These are phyloP conservation scores for Astyanax mexicanus DNA, from an alignment of 2,797 vertebrate genomes.

Conservation along the genomic window DNA sequence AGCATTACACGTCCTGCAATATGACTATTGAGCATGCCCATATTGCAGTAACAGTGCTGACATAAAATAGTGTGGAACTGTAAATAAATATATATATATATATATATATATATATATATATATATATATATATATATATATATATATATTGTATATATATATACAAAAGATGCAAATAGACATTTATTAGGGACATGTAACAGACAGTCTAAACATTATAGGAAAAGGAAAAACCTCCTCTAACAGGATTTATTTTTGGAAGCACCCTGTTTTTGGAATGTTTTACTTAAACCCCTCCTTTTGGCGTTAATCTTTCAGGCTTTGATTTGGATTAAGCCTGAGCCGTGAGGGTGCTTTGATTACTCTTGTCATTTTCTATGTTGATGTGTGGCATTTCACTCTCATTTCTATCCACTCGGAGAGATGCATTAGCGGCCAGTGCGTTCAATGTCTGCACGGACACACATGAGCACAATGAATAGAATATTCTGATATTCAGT, in stretches of 20 bases:
- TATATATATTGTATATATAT: too few species aligned
- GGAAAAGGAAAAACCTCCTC: background rate
- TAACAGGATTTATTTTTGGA: constrained; percentile 8
- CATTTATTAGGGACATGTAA: background rate
- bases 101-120: too few species aligned
- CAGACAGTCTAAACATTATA: background rate
- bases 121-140: too few species aligned
- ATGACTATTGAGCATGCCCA: too few species aligned
- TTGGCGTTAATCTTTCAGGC: constrained; percentile 40
- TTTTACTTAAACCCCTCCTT: constrained; percentile 9
- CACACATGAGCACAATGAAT: constrained; percentile 12
- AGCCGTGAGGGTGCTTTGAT: constrained; percentile 19
- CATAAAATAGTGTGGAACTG: too few species aligned
- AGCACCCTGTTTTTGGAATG: background rate
- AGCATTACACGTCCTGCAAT: too few species aligned
- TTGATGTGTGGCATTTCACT: constrained; percentile 7
- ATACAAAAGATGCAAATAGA: background rate
- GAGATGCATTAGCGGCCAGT: background rate
- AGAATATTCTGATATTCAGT: constrained; percentile 12
- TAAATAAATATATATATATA: too few species aligned
- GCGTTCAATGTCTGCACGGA: background rate
- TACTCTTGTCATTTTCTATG: constrained; percentile 21
- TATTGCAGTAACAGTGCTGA: too few species aligned
- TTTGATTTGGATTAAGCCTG: constrained; percentile 29
- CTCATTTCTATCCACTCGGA: constrained; percentile 5